Percentiles rank a stretch among this genome's conserved stretches.
Conservation (phyloP, 2,888 invertebrate species). For the Machimus rusticus region DNA sequence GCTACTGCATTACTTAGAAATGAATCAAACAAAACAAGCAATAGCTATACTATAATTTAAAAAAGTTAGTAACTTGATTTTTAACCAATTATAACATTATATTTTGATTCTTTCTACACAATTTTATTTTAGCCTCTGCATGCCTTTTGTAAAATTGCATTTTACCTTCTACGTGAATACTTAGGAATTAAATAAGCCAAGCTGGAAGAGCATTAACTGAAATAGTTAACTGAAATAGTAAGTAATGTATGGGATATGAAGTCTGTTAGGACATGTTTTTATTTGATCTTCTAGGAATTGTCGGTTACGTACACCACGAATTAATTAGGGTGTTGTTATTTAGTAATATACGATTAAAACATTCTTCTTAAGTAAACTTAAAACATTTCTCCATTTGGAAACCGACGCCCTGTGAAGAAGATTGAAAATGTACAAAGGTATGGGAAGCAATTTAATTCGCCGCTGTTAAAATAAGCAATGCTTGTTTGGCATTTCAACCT, state of each 20-base stretch:
- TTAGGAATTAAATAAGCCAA: not conserved
- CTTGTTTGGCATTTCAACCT: not conserved
- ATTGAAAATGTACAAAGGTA: not conserved
- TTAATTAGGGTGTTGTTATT: not conserved
- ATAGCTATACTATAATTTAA: not conserved
- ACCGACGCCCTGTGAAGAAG: not conserved
- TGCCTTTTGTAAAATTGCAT: not conserved
- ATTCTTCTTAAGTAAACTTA: not conserved
- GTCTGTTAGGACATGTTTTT: not conserved
- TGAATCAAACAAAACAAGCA: not conserved
- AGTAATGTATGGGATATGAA: not conserved
- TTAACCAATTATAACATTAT: not conserved
- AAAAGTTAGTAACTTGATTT: not conserved
- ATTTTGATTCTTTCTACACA: not conserved
- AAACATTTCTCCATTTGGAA: not conserved
- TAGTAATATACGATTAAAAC: not conserved
- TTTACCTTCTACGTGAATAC: not conserved
- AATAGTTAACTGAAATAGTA: not conserved
- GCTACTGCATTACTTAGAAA: not conserved
- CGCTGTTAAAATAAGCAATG: not conserved
- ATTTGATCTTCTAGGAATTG: not conserved
- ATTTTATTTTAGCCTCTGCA: not conserved
- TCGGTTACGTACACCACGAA: not conserved
- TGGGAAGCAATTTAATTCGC: not conserved
- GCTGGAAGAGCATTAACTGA: not conserved